Base-by-base conservation (phyloP, 2,888 invertebrate genomes). In the Acrobasis repandana region DNA sequence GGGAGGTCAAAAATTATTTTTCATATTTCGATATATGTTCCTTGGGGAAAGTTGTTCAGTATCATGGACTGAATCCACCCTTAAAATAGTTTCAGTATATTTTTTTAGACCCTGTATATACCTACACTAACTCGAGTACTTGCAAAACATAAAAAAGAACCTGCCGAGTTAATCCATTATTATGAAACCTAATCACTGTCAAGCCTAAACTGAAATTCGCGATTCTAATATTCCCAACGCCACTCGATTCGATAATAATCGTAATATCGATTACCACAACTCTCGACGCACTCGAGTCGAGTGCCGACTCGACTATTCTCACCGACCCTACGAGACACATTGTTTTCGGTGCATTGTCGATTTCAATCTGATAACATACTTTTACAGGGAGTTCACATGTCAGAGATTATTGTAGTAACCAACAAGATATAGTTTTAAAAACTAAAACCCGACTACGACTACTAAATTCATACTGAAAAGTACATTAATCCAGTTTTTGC, bases 181-280 rank as follows among this genome's bases (percentile, higher is more conserved):
- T 14, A 38, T 14, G 14, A 18, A 8, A 38, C 10, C 38, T 54
- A 54, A 54, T 38, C 54, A 15, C 38, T 36, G 54, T 38, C 36
- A 18, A 54, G 6, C 20, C 16, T 54, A 38, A 54, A 18, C 36
- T 4, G 20, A 15, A 52, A 15, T 34, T 16, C 14, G 38, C 18
- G 18, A 54, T 38, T 18, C 11, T 16, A 16, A 54, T 16, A 38
- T 38, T 18, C 20, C 52, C 36, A 16, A 18, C 54, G n/a, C 38
- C 54, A 54, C 54, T 54, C 54, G 54, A 54, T 54, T 54, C 54
- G 46, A 57, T 57, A 57, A 57, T 54, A 58, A 58, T 58, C 58
- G 38, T 58, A 67, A 67, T 67, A 67, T 67, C 67, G 64, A 67
- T 67, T 67, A 67, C 63, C 57, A 58, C 56, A 61, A 54, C 46